phyloP scores from a whole-genome alignment of 2,113 vertebrate species.

The Uropsilus gracilis region DNA sequence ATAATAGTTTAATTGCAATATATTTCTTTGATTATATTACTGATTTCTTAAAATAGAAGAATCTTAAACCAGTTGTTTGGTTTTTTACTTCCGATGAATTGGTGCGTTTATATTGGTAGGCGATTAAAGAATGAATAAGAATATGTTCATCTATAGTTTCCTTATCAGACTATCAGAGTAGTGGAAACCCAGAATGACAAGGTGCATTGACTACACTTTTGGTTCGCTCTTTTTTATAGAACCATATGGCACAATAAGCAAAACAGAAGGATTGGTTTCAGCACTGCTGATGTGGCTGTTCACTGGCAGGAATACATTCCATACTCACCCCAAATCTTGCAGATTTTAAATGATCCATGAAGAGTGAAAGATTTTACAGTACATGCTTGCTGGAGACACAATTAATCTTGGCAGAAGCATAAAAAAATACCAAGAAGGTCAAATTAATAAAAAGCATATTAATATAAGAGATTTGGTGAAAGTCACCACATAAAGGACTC shows the following conservation, averaged over 20 bases:
- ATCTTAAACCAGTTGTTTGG: neutral
- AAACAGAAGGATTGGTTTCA: conserved; percentile 59
- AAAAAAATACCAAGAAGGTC: neutral
- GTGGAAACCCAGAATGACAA: neutral
- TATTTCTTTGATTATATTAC: conserved; percentile 13
- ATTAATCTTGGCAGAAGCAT: conserved; percentile 13
- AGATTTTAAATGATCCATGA: conserved; percentile 29
- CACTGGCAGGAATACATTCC: neutral
- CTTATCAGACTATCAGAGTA: neutral
- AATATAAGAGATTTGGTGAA: neutral
- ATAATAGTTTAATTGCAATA: conserved; percentile 52
- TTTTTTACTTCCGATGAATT: neutral
- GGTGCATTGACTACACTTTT: conserved; percentile 15
- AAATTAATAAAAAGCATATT: neutral
- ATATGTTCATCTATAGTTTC: conserved; percentile 2
- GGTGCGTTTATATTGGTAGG: neutral
- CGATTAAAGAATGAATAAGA: neutral
- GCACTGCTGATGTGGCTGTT: conserved; percentile 25
- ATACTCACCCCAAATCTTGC: conserved; percentile 17
- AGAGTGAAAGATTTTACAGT: conserved; percentile 10
- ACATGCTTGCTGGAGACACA: neutral
- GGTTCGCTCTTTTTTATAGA: conserved; percentile 34
- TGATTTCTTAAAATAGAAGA: neutral
- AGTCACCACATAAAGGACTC: neutral
- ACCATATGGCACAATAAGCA: conserved; percentile 7